Evolutionary conservation across 2,113 vertebrate species (phyloP).

Genomic region (Misgurnus mizolepis): DNA sequence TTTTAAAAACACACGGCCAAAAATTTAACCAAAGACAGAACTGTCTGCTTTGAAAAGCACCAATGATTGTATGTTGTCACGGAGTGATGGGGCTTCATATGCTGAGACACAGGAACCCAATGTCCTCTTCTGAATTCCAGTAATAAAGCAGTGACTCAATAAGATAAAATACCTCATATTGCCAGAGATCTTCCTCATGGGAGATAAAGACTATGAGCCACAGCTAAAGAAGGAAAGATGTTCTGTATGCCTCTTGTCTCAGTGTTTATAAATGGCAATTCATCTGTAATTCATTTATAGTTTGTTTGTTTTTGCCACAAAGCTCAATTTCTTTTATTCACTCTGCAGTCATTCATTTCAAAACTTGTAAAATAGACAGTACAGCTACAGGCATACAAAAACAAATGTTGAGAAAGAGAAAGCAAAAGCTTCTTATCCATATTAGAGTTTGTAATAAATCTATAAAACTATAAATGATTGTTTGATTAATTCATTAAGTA

Average conservation of each 20-base stretch:
- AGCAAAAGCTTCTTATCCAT: conserved; percentile 9
- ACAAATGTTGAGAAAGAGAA: too few species aligned
- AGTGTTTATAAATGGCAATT: background rate
- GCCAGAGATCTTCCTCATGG: background rate
- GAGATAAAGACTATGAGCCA: background rate
- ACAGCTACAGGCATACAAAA: background rate
- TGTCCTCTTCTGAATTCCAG: conserved; percentile 39
- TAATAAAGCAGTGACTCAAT: conserved; percentile 26
- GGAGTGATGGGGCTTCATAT: conserved; percentile 26
- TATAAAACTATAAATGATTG: background rate
- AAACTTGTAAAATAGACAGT: background rate
- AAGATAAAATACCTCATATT: conserved; percentile 30
- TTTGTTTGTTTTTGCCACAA: background rate
- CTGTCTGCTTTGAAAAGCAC: too few species aligned
- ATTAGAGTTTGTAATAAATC: background rate
- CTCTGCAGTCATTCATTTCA: too few species aligned
- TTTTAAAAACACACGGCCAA: too few species aligned
- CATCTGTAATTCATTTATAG: background rate
- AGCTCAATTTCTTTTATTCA: too few species aligned
- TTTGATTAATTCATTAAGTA: background rate
- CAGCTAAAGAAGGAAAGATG: background rate
- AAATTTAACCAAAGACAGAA: too few species aligned
- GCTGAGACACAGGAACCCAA: background rate
- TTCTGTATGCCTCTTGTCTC: background rate
- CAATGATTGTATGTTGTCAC: background rate